These are phyloP conservation scores for Lytechinus variegatus DNA, from an alignment of 35 echinoderm and acorn worm genomes.

Conservation along the genomic window DNA sequence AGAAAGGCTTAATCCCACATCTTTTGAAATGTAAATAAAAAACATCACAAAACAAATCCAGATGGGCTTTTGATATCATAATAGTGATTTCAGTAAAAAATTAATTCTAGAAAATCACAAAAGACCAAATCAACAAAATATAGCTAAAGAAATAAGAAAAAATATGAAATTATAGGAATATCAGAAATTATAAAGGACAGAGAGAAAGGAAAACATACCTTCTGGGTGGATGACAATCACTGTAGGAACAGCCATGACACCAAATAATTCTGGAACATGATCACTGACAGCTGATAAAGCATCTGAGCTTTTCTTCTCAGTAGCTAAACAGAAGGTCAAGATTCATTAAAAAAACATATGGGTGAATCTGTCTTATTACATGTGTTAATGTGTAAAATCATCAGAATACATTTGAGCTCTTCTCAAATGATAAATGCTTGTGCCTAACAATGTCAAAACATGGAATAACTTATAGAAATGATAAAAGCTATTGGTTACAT, in stretches of 20 bases:
- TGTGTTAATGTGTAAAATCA: not conserved
- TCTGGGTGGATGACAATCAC: conserved; percentile 60
- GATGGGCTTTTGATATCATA: too few relatives aligned
- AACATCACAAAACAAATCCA: too few relatives aligned
- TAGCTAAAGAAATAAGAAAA: too few relatives aligned
- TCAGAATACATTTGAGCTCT: not conserved
- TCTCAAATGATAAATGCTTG: not conserved
- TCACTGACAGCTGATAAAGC: conserved; percentile 9
- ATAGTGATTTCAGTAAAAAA: too few relatives aligned
- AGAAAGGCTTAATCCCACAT: too few relatives aligned
- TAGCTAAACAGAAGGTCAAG: not conserved
- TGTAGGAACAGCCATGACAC: conserved; percentile 50
- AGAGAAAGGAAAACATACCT: conserved; percentile 37
- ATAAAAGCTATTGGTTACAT: too few relatives aligned
- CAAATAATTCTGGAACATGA: conserved; percentile 64
- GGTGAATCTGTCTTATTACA: not conserved
- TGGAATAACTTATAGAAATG: too few relatives aligned
- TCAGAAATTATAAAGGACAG: not conserved
- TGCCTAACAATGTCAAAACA: not conserved
- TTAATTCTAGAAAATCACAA: too few relatives aligned
- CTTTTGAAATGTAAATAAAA: too few relatives aligned
- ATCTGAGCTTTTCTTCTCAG: conserved; percentile 35
- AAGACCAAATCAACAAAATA: too few relatives aligned
- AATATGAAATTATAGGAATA: too few relatives aligned
- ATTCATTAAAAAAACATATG: not conserved